These are phyloP conservation scores for Tapirus terrestris DNA, from an alignment of 2,113 vertebrate genomes.

Conservation along the genomic window DNA sequence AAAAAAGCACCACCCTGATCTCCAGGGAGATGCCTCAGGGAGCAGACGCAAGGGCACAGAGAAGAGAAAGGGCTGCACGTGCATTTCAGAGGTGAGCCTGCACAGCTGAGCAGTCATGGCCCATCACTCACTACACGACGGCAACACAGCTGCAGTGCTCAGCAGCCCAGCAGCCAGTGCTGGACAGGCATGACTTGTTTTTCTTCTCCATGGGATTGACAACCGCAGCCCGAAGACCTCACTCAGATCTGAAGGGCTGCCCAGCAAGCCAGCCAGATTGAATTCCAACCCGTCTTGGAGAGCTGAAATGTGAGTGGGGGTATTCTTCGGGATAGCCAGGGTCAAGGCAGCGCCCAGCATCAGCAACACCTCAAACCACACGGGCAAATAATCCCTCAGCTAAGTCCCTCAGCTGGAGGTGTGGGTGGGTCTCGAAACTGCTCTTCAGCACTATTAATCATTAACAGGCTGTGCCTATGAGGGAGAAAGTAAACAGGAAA, in stretches of 20 bases:
- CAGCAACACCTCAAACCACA: neutral
- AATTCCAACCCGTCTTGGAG: slow-evolving; percentile 68
- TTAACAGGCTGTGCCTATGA: neutral
- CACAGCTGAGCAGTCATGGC: slow-evolving; percentile 18
- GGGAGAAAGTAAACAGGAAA: neutral
- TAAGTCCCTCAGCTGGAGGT: neutral
- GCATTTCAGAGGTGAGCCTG: slow-evolving; percentile 40
- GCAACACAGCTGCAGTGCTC: slow-evolving; percentile 34
- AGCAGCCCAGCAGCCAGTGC: neutral
- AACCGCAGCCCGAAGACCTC: slow-evolving; percentile 43
- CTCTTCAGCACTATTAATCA: neutral
- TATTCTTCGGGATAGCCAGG: neutral
- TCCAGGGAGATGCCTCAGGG: slow-evolving; percentile 48
- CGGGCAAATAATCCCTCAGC: neutral
- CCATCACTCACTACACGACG: neutral
- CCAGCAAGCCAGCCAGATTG: slow-evolving; percentile 67
- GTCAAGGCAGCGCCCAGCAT: neutral
- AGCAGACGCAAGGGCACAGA: neutral
- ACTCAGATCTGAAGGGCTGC: slow-evolving; percentile 61
- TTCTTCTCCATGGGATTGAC: slow-evolving; percentile 63
- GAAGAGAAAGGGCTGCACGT: neutral
- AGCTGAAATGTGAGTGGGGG: neutral
- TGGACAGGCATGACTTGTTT: neutral
- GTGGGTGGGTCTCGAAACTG: neutral
- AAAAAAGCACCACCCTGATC: slow-evolving; percentile 49